Evolutionary conservation across 2,113 vertebrate genomes (phyloP), one percentile per base, ranked within the genome.

Genomic region (Pelodiscus sinensis): DNA sequence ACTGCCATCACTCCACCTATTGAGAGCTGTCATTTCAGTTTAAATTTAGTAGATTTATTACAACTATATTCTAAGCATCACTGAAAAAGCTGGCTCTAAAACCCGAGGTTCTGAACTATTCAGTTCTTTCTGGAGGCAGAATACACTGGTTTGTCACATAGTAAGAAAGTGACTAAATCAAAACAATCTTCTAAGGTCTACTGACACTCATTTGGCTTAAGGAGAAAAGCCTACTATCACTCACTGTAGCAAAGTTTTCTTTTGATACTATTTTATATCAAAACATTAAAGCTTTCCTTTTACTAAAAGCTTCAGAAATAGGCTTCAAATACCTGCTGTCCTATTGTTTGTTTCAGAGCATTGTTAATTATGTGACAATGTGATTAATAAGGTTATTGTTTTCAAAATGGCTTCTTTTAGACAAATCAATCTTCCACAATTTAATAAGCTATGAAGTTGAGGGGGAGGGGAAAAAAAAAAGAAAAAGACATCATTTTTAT

Each of bases 401-500:
- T 56, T 4, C 12, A 1, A 78, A 81, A 68, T n/a, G 38, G 29
- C 22, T 52, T 88, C 44, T 85, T 77, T 1, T 65, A 80, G 6
- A 79, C 3, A 56, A 68, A 75, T 75, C 56, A 91, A 19, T 31
- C 7, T 1, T 68, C 62, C 81, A 54, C 0, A 52, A 38, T 25
- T 89, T 52, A 87, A 60, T 50, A 78, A 56, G 54, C 25, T 19
- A 80, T 0, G 0, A 86, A 79, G n/a, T 78, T 9, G 2, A 58
- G 35, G 3, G 3, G 73, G 25, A 71, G 27, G 52, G 27, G 77
- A 44, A 44, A 44, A 44, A 4, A 44, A 54, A 75, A 75, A 38
- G 19, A 16, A 8, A 0, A 14, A 4, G 82, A 2, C n/a, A 82
- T 2, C 1, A 77, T 50, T 12, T 55, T 57, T 62, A 10, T 38